Base-by-base conservation (phyloP, 2,797 vertebrate species). In the Benthosema pterotum region DNA sequence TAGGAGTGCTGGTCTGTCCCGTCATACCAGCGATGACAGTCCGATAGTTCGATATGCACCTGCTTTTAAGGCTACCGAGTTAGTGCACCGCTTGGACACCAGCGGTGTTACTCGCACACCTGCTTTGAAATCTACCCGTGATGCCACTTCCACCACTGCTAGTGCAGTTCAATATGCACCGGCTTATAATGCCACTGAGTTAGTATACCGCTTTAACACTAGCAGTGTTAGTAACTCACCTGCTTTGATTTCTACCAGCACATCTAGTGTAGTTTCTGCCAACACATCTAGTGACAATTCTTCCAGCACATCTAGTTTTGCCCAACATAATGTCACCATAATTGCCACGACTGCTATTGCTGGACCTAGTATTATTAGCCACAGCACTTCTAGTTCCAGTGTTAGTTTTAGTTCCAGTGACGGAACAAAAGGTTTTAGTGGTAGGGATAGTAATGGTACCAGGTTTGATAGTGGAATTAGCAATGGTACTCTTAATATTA, bases 251-350 rank as follows among this genome's bases (percentile, higher is more conserved):
- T 38, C 32, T 38, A 38, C 32, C 32, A 38, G 32, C 32, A 11
- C 32, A 38, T 38, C 32, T 38, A 38, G 32, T 9, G 32, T 38
- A 38, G 11, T 38, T 38, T 4, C 45, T 46, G 14, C 13, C 48
- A 55, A n/a, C 17, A 13, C 17, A 55, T 15, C 5, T 18, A 11
- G 14, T 50, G n/a, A n/a, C n/a, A n/a, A n/a, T n/a, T n/a, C n/a
- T n/a, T n/a, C n/a, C 48, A 55, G 16, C 17, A 13, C 17, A 55
- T 15, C 5, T 18, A 11, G 14, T 50, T 48, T 25, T 57, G 11
- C 52, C 45, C 14, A 13, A 56, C 45, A 48, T 16, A 52, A 42
- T 12, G 3, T 38, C 52, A 55, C 57, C 11, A 63, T 45, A 18
- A n/a, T n/a, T n/a, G 45, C 47, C 64, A 15, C 19, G 11, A 1